Base-by-base conservation (phyloP, 1,140 invertebrate genomes). In the Conus ventricosus region DNA sequence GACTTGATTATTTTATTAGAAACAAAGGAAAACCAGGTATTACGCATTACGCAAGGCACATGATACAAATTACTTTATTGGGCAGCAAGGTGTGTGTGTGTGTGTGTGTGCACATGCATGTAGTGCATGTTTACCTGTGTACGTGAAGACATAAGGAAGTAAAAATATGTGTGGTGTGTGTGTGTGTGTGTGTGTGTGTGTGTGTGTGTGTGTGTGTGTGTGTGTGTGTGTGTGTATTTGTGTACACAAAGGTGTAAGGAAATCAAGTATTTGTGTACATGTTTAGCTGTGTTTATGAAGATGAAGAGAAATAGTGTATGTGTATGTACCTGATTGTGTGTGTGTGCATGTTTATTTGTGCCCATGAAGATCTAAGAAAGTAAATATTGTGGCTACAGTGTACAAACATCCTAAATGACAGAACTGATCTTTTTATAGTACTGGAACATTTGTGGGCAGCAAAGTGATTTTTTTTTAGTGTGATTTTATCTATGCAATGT, bases 131-230 rank as follows among this genome's bases (percentile, higher is more conserved):
- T 13, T 17, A 78, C 51, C 10, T 78, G 1, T 20, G 80, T 54
- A 51, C 57, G 7, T 75, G n/a, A 17, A 8, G 67, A 75, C 7
- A 20, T 20, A 23, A 7, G 23, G 20, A 25, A 8, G 67, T 75
- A 11, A 7, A 25, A 7, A n/a, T 75, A 7, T 75, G 11, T n/a
- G 67, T 60, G 1, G n/a, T n/a, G n/a, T n/a, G n/a, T n/a, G n/a
- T n/a, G n/a, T n/a, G n/a, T 20, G 7, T 71, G 67, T 60, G 1
- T 54, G 7, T 78, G 76, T 78, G 76, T 78, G 25, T 51, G 39
- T 78, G 39, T 54, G 80, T 78, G 76, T 78, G 76, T 78, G 76
- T 78, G 27, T 78, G n/a, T 78, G 76, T 78, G n/a, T 78, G n/a
- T 25, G 76, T 25, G 76, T 78, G 76, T 75, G 71, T 23, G 71